phyloP scores from a whole-genome alignment of 2,797 vertebrate species.

The Hippoglossus hippoglossus region DNA sequence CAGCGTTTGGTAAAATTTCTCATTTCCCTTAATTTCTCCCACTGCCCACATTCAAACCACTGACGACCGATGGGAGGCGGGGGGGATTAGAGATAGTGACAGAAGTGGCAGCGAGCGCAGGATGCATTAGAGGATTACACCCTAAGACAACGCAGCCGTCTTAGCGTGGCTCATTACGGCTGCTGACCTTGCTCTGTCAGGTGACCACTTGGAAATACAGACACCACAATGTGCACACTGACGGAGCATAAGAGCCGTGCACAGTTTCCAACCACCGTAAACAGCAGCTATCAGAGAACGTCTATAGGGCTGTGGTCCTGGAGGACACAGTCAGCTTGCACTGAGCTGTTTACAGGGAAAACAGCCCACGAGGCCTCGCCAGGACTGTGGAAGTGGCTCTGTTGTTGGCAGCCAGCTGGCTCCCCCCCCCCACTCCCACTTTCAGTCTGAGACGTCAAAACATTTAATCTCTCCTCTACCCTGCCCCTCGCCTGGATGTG shows the following conservation, averaged over 20 bases:
- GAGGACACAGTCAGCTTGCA: constrained; percentile 45
- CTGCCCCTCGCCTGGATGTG: constrained; percentile 30
- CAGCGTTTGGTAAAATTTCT: constrained; percentile 25
- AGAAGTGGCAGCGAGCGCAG: constrained; percentile 56
- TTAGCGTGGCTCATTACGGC: constrained; percentile 66
- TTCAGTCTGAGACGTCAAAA: constrained; percentile 42
- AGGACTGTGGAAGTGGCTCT: constrained; percentile 39
- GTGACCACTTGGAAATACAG: constrained; percentile 34
- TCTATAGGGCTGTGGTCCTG: constrained; percentile 18
- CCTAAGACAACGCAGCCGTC: constrained; percentile 73
- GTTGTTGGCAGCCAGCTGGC: constrained; percentile 26
- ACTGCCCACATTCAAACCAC: constrained; percentile 28
- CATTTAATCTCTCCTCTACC: constrained; percentile 38
- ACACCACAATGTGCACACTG: constrained; percentile 6
- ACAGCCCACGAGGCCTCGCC: constrained; percentile 55
- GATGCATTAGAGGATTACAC: constrained; percentile 72
- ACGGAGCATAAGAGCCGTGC: background rate
- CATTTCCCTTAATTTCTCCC: constrained; percentile 34
- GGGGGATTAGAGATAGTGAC: constrained; percentile 66
- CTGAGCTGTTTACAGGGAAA: constrained; percentile 70
- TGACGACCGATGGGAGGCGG: constrained; percentile 44
- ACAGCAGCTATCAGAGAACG: constrained; percentile 18
- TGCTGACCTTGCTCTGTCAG: constrained; percentile 60
- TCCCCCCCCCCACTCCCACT: constrained; percentile 30
- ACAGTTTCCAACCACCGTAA: constrained; percentile 13